Conservation (phyloP, 2,888 invertebrate genomes). For the Chloromyia formosa region DNA sequence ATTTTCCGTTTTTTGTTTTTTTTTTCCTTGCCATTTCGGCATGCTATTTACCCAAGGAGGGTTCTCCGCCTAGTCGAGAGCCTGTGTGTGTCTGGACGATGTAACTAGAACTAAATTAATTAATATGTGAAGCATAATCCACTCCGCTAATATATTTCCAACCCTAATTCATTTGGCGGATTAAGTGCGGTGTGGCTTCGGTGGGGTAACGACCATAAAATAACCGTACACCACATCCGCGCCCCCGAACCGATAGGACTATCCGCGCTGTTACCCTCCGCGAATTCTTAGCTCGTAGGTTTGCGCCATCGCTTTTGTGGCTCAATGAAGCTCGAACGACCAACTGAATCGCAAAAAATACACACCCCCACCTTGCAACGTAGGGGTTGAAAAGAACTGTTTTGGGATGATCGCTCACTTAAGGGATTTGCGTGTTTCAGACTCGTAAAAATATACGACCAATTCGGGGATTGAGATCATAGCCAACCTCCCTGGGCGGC, state of each 20-base stretch:
- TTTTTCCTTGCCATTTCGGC: no score
- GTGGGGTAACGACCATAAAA: conserved; percentile 21
- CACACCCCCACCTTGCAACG: no score
- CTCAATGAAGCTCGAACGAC: conserved; percentile 5
- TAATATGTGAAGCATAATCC: conserved; percentile 30
- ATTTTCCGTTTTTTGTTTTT: no score
- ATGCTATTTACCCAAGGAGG: no score
- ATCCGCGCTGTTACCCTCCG: no score
- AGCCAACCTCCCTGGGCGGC: background rate
- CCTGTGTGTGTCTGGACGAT: no score
- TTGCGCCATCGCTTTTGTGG: background rate
- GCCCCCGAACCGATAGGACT: no score
- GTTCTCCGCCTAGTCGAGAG: no score
- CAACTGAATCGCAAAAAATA: no score
- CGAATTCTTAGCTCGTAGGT: background rate
- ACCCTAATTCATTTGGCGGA: conserved; percentile 30
- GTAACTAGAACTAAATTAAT: conserved; percentile 26
- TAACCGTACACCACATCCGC: background rate
- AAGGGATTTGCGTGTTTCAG: conserved; percentile 37
- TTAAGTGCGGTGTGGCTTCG: background rate
- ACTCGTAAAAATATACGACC: conserved; percentile 24
- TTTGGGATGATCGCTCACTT: conserved; percentile 25
- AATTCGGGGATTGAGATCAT: conserved; percentile 11
- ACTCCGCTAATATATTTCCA: conserved; percentile 15
- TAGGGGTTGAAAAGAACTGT: no score